phyloP scores from a whole-genome alignment of 2,797 vertebrate genomes.

The Pseudopleuronectes americanus region DNA sequence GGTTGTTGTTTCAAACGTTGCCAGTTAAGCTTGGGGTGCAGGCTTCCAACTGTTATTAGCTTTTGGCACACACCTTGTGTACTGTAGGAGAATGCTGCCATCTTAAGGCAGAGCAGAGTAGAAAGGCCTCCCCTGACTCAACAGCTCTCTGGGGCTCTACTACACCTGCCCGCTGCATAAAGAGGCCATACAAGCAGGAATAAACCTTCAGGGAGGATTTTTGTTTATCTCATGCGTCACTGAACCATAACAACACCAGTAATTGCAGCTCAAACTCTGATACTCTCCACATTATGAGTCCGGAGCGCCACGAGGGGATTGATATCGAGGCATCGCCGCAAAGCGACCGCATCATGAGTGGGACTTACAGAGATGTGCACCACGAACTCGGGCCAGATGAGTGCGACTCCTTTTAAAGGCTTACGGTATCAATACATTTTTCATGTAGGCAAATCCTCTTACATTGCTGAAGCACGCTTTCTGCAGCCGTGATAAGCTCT shows the following conservation, averaged over 20 bases:
- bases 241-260: slow-evolving; percentile 16
- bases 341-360: slow-evolving; percentile 23
- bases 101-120: slow-evolving; percentile 72
- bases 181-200: slow-evolving; percentile 35
- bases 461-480: slow-evolving; percentile 37
- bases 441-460: slow-evolving; percentile 69
- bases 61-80: slow-evolving; percentile 6
- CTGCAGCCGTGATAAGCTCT: slow-evolving; percentile 42
- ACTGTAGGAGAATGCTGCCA: slow-evolving; percentile 72
- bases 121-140: slow-evolving; percentile 31
- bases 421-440: slow-evolving; percentile 72
- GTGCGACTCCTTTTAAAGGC: slow-evolving; percentile 60
- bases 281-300: not conserved
- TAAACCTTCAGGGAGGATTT: not conserved
- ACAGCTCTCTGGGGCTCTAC: slow-evolving; percentile 15
- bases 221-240: slow-evolving; percentile 2
- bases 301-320: slow-evolving; percentile 1
- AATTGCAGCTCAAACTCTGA: not conserved
- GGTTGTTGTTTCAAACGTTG: slow-evolving; percentile 32
- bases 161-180: slow-evolving; percentile 55
- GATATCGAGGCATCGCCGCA: slow-evolving; percentile 1
- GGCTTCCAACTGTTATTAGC: slow-evolving; percentile 37
- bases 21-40: slow-evolving; percentile 24
- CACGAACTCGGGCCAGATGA: slow-evolving; percentile 27
- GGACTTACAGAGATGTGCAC: slow-evolving; percentile 29